A percentile compares a stretch with the other conserved stretches of the same genome.
These are phyloP conservation scores for Herminia tarsipennalis DNA, from an alignment of 2,888 invertebrate genomes.

Conservation along the genomic window DNA sequence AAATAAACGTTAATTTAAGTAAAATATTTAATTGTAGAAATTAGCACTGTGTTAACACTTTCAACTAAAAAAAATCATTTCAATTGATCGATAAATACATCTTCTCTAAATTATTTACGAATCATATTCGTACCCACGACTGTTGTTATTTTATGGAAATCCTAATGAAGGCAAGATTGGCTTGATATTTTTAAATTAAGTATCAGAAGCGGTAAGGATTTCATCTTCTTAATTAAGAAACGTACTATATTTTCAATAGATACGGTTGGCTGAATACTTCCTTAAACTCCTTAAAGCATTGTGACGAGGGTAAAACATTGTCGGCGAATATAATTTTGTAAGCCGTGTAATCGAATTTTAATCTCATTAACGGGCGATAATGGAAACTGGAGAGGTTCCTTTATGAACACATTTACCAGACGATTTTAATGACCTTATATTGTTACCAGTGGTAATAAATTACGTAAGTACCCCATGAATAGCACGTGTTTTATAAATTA, in stretches of 20 bases:
- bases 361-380: slow-evolving; percentile 61
- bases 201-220: not conserved
- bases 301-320: slow-evolving; percentile 49
- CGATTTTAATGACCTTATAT: slow-evolving; percentile 38
- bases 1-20: too few species aligned
- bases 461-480: slow-evolving; percentile 19
- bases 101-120: too few species aligned
- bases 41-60: too few species aligned
- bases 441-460: slow-evolving; percentile 22
- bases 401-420: slow-evolving; percentile 42
- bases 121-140: too few species aligned
- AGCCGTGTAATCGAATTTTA: slow-evolving; percentile 61
- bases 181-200: not conserved
- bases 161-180: too few species aligned
- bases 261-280: slow-evolving; percentile 27
- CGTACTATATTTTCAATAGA: slow-evolving; percentile 21
- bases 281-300: slow-evolving; percentile 35
- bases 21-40: too few species aligned
- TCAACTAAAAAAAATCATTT: too few species aligned
- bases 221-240: not conserved
- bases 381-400: slow-evolving; percentile 49
- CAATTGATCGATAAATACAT: too few species aligned
- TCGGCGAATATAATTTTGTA: slow-evolving; percentile 50
- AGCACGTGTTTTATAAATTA: not conserved
- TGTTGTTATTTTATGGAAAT: too few species aligned